Evolutionary conservation across 2,888 invertebrate species (phyloP), one percentile per base, ranked within the genome.

Genomic region (Erynnis tages): DNA sequence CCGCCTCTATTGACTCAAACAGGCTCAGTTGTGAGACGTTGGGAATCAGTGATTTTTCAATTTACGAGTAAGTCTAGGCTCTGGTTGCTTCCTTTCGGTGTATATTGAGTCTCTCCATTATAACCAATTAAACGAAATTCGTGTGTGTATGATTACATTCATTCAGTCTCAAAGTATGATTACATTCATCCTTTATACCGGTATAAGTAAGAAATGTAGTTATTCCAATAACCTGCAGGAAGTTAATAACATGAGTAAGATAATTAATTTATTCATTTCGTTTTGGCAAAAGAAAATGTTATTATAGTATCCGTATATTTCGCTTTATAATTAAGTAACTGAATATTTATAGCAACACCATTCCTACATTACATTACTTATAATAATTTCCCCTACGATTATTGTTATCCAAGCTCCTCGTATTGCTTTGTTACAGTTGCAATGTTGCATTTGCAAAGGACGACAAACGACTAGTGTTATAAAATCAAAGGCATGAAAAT

Each of bases 1-100:
- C 65, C 64, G 63, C 58, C 64, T 71, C 64, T 78, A 73, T 79
- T 78, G 73, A 76, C 70, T 70, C 65, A 69, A 65, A 68, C 65
- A 62, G 64, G 58, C 62, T 65, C 72, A 71, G 73, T 77, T 78
- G 73, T 77, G 69, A 66, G 68, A 65, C 67, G 61, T 62, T 56
- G 52, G 54, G 57, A 60, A 59, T 63, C 58, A 60, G 53, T 61
- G 56, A 55, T 63, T 58, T 46, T 50, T 58, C 61, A 60, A 54
- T 65, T 59, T 61, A 59, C 65, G 62, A 65, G 66, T 58, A 70
- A 68, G 61, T 41, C 11, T 41, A 41, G 41, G 25, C 40, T 25
- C 4, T 25, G n/a, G 21, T 19, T n/a, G 10, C 37, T 37, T 37
- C 37, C 37, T 10, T 4, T 21, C 19, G 8, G 2, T 7, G 19